phyloP scores from a whole-genome alignment of 1,140 invertebrate species.

The Drosophila pseudoobscura region DNA sequence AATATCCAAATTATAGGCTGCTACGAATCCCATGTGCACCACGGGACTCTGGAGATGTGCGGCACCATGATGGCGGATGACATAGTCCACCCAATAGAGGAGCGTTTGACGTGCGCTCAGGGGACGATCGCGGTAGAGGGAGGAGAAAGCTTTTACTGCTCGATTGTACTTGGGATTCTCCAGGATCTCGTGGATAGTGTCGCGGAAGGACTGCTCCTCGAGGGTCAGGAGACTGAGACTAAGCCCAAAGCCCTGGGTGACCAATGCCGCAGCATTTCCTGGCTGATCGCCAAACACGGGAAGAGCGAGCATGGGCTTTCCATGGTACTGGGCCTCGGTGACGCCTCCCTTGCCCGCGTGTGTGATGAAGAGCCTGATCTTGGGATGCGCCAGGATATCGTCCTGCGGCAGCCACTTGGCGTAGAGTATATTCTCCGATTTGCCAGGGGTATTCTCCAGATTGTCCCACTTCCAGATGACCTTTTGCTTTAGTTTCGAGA shows the following conservation, averaged over 20 bases:
- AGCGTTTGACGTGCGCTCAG: constrained; percentile 70
- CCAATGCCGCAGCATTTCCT: constrained; percentile 45
- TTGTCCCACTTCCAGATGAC: constrained; percentile 85
- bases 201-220: constrained; percentile 83
- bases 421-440: constrained; percentile 85
- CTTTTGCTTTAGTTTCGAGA: constrained; percentile 81
- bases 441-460: constrained; percentile 64
- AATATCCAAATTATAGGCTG: constrained; percentile 58
- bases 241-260: constrained; percentile 52
- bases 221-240: constrained; percentile 80
- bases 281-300: constrained; percentile 83
- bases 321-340: constrained; percentile 84
- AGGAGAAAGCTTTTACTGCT: constrained; percentile 46
- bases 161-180: constrained; percentile 57
- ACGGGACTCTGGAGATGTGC: constrained; percentile 60
- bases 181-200: constrained; percentile 42
- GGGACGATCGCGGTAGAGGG: constrained; percentile 67
- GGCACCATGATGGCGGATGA: constrained; percentile 83
- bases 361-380: constrained; percentile 88
- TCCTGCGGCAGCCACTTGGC: constrained; percentile 86
- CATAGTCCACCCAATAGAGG: constrained; percentile 83
- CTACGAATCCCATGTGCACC: constrained; percentile 78
- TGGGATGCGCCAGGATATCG: constrained; percentile 85
- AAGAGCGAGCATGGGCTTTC: constrained; percentile 84
- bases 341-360: constrained; percentile 87